Percentiles rank a stretch among this genome's conserved stretches.
Evolutionary conservation across 2,888 invertebrate species (phyloP).

Genomic region (Phorcus lineatus): DNA sequence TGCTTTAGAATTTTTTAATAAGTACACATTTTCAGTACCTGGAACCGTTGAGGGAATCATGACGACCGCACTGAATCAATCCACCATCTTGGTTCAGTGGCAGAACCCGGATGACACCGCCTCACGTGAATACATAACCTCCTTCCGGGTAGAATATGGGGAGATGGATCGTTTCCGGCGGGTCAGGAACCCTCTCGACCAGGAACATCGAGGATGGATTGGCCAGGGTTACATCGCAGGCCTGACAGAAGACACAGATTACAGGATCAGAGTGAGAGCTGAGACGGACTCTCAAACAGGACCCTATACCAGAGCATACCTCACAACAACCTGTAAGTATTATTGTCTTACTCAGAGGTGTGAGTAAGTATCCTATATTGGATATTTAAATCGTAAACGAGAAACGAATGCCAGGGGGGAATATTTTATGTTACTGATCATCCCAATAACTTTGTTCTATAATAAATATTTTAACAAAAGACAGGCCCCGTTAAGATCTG

Average conservation of each 20-base stretch:
- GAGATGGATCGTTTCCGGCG: neutral
- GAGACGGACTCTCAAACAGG: constrained; percentile 5
- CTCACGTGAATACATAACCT: neutral
- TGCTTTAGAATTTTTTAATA: no score
- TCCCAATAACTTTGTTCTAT: no score
- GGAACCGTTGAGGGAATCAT: neutral
- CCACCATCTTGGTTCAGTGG: constrained; percentile 11
- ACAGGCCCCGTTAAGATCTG: no score
- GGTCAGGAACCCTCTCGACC: neutral
- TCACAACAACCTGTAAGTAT: neutral
- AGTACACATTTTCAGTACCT: neutral
- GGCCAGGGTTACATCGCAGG: neutral
- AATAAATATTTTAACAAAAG: no score
- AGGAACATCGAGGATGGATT: neutral
- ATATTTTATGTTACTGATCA: no score
- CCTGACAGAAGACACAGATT: neutral
- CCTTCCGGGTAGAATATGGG: neutral
- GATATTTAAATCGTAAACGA: no score
- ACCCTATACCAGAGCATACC: neutral
- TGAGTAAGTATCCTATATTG: no score
- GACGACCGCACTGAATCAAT: constrained; percentile 5
- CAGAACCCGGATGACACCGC: neutral
- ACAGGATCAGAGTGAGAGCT: neutral
- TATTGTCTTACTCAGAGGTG: no score
- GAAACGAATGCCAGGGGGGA: no score